These are phyloP conservation scores for Nymphalis urticae DNA, from an alignment of 2,888 invertebrate genomes.

Conservation along the genomic window DNA sequence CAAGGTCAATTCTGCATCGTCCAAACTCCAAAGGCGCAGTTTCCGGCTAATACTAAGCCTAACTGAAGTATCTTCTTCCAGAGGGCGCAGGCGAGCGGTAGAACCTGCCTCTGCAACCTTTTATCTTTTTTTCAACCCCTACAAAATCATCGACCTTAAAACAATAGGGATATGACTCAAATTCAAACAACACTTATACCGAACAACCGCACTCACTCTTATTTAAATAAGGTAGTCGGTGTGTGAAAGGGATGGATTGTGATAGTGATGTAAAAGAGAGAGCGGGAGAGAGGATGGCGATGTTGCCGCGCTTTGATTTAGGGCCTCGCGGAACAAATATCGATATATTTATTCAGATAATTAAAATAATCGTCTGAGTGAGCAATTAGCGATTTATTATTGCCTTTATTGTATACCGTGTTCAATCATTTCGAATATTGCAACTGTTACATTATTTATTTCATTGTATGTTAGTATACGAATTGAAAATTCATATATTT, in stretches of 20 bases:
- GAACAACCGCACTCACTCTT: slow-evolving; percentile 68
- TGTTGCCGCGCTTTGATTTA: slow-evolving; percentile 70
- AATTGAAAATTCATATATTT: neutral
- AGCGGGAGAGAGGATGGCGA: slow-evolving; percentile 60
- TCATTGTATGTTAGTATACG: neutral
- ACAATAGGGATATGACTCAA: slow-evolving; percentile 48
- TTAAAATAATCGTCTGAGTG: slow-evolving; percentile 16
- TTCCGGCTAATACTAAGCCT: slow-evolving; percentile 69
- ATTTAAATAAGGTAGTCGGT: slow-evolving; percentile 80
- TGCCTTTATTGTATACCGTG: slow-evolving; percentile 7
- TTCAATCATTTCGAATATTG: slow-evolving; percentile 7
- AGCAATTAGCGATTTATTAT: slow-evolving; percentile 14
- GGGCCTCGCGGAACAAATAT: slow-evolving; percentile 51
- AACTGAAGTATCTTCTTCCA: slow-evolving; percentile 63
- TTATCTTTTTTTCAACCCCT: slow-evolving; percentile 54
- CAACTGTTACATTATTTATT: neutral
- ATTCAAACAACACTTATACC: slow-evolving; percentile 43
- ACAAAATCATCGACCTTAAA: slow-evolving; percentile 48
- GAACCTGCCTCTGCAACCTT: slow-evolving; percentile 65
- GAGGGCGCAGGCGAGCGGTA: slow-evolving; percentile 56
- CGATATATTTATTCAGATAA: slow-evolving; percentile 42
- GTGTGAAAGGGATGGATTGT: slow-evolving; percentile 56
- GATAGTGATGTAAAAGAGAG: slow-evolving; percentile 55
- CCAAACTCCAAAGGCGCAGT: slow-evolving; percentile 15
- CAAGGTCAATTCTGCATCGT: slow-evolving; percentile 29